These are phyloP conservation scores for Drosophila borealis DNA, from an alignment of 2,888 invertebrate species.

Conservation along the genomic window DNA sequence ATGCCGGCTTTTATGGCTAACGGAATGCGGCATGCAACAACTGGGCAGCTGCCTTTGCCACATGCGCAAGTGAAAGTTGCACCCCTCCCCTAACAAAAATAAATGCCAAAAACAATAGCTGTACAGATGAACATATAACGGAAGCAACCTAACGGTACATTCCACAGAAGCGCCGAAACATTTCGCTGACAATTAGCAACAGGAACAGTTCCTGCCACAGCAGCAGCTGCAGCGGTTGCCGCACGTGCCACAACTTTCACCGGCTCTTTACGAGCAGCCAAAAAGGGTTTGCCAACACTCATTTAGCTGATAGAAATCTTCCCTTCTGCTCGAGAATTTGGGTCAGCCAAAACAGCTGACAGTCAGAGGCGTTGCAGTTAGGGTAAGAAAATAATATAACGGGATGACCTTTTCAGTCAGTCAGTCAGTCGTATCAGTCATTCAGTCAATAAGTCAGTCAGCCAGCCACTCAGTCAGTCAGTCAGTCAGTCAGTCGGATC, in stretches of 20 bases:
- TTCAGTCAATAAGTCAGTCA: too few species aligned
- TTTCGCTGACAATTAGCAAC: slow-evolving; percentile 28
- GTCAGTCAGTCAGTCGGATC: too few species aligned
- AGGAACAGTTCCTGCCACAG: slow-evolving; percentile 34
- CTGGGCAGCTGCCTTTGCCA: slow-evolving; percentile 17
- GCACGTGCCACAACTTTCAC: slow-evolving; percentile 61
- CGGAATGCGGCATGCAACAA: slow-evolving; percentile 51
- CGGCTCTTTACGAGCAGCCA: background rate
- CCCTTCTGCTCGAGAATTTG: slow-evolving; percentile 42
- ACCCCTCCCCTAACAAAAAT: slow-evolving; percentile 20
- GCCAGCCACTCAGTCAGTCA: too few species aligned
- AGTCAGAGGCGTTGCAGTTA: background rate
- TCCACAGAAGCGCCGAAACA: slow-evolving; percentile 25
- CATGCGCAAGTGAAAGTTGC: slow-evolving; percentile 46
- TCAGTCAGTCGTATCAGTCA: too few species aligned
- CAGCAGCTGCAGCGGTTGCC: slow-evolving; percentile 15
- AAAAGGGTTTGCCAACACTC: slow-evolving; percentile 52
- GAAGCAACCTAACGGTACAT: slow-evolving; percentile 50
- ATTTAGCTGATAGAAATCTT: slow-evolving; percentile 71
- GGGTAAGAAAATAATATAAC: slow-evolving; percentile 13
- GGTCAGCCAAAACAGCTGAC: slow-evolving; percentile 50
- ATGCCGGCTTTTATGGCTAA: slow-evolving; percentile 77
- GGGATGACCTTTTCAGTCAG: background rate
- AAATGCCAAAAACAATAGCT: slow-evolving; percentile 3
- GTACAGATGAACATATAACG: slow-evolving; percentile 7